Evolutionary conservation across 2,888 invertebrate genomes (phyloP).

Genomic region (Archaeoteleia sp.): DNA sequence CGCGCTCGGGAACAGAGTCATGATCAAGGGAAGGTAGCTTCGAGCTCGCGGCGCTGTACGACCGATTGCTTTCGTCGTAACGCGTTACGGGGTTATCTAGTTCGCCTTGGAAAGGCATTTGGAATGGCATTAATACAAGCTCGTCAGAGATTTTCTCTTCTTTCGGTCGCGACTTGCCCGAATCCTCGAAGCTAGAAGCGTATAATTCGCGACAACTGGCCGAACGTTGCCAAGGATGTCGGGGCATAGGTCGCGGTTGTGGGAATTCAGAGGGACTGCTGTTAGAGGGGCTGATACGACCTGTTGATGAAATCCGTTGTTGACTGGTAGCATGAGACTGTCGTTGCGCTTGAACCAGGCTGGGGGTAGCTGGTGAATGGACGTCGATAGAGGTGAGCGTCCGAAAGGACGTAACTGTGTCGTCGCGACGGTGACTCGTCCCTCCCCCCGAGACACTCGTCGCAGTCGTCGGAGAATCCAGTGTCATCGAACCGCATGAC

Average conservation of each 20-base stretch:
- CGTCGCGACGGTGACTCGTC: constrained; percentile 81
- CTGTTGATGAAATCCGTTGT: constrained; percentile 74
- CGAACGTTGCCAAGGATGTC: constrained; percentile 84
- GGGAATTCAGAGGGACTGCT: constrained; percentile 74
- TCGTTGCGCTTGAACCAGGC: constrained; percentile 73
- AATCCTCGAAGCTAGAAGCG: constrained; percentile 85
- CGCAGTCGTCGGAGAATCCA: constrained; percentile 91
- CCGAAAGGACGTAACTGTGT: constrained; percentile 79
- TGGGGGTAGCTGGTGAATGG: constrained; percentile 77
- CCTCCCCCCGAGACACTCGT: constrained; percentile 74
- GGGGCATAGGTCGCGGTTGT: constrained; percentile 73
- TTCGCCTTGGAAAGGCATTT: constrained; percentile 74
- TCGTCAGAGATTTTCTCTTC: constrained; percentile 58
- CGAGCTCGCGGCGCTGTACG: constrained; percentile 80
- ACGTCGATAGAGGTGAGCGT: constrained; percentile 78
- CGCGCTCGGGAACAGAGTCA: constrained; percentile 81
- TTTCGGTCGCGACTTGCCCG: constrained; percentile 78
- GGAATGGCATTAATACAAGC: constrained; percentile 61
- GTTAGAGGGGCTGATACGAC: constrained; percentile 76
- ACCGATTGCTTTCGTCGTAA: constrained; percentile 82
- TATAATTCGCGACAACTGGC: constrained; percentile 89
- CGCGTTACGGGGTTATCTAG: constrained; percentile 84
- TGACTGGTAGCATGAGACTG: constrained; percentile 63
- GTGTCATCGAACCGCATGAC: constrained; percentile 80
- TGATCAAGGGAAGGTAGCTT: constrained; percentile 81